Evolutionary conservation across 2,888 invertebrate genomes (phyloP).

Genomic region (Aleiodes leptofemur): DNA sequence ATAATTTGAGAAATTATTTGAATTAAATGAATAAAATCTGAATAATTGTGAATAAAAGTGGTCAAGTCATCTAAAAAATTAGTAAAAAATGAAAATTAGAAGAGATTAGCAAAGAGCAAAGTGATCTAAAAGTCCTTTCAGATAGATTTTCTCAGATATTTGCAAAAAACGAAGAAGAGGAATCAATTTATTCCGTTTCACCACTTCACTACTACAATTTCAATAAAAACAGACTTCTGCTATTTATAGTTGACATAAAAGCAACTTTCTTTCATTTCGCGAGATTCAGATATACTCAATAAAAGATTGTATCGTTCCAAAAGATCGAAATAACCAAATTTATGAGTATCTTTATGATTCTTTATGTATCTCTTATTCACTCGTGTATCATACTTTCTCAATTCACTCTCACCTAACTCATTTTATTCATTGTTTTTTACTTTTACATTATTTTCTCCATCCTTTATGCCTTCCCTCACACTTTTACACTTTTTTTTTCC

Average conservation of each 20-base stretch:
- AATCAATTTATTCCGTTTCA: background rate
- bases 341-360: background rate
- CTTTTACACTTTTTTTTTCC: background rate
- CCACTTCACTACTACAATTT: background rate
- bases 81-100: too few species aligned
- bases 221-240: background rate
- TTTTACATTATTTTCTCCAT: background rate
- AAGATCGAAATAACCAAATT: background rate
- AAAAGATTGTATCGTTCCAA: background rate
- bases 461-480: background rate
- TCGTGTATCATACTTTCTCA: background rate
- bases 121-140: too few species aligned
- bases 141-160: background rate
- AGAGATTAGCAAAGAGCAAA: too few species aligned
- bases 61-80: too few species aligned
- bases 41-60: too few species aligned
- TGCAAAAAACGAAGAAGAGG: background rate
- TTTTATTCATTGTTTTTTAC: background rate
- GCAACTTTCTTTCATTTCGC: background rate
- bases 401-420: constrained; percentile 1
- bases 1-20: too few species aligned
- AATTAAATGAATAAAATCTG: too few species aligned
- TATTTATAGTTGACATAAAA: background rate
- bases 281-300: background rate
- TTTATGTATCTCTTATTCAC: background rate